These are phyloP conservation scores for Hippocampus mohnikei DNA, from an alignment of 2,113 vertebrate genomes.

Conservation along the genomic window DNA sequence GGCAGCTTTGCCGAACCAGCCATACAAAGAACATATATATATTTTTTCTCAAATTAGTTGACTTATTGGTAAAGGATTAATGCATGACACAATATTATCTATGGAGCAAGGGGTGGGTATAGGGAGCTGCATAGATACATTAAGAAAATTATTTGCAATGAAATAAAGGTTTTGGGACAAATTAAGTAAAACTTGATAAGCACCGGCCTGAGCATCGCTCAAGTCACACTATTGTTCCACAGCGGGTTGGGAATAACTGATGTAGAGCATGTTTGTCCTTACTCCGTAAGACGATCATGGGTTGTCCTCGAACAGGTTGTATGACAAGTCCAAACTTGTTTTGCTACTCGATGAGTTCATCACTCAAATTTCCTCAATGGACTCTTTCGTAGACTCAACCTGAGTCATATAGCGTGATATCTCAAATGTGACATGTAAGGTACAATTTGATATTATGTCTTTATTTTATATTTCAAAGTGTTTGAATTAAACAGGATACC, in stretches of 20 bases:
- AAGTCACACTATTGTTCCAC: no score
- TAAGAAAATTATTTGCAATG: no score
- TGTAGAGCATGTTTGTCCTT: constrained; percentile 12
- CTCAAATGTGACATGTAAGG: not conserved
- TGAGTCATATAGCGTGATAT: not conserved
- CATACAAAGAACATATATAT: not conserved
- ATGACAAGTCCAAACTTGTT: constrained; percentile 28
- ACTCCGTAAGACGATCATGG: not conserved
- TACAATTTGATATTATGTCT: not conserved
- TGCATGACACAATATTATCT: no score
- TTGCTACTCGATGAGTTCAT: not conserved
- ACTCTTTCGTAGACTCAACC: not conserved
- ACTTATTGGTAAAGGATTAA: not conserved
- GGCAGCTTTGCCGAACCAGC: no score
- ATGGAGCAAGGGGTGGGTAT: no score
- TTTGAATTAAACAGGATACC: no score
- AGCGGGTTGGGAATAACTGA: not conserved
- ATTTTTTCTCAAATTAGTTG: not conserved
- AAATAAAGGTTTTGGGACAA: no score
- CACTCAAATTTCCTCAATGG: not conserved
- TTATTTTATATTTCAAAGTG: no score
- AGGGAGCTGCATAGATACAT: no score
- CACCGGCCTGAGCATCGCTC: not conserved
- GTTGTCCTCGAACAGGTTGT: not conserved
- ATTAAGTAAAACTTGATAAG: not conserved